A percentile compares a stretch with the other conserved stretches of the same genome.
phyloP scores from a whole-genome alignment of 1,140 invertebrate species.

The Delia radicum region DNA sequence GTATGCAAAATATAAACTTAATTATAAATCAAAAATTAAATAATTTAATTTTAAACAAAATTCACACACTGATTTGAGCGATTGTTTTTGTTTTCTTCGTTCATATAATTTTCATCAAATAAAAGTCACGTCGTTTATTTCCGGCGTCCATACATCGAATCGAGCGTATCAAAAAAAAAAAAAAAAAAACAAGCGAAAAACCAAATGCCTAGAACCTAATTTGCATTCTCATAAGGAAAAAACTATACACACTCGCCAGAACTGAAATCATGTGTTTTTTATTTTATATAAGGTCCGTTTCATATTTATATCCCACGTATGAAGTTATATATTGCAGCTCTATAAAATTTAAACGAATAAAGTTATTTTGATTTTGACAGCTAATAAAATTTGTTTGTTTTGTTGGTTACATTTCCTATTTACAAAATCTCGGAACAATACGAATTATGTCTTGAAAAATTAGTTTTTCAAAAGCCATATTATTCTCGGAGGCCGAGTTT shows the following conservation, averaged over 20 bases:
- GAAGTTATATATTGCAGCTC: too few relatives aligned
- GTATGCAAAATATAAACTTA: not conserved
- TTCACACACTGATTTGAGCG: not conserved
- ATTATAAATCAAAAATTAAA: not conserved
- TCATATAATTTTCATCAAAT: conserved; percentile 32
- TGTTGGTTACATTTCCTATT: too few relatives aligned
- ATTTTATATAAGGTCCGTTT: too few relatives aligned
- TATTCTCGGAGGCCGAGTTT: too few relatives aligned
- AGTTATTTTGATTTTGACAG: too few relatives aligned
- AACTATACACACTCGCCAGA: too few relatives aligned
- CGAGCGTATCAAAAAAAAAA: not conserved
- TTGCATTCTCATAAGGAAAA: conserved; percentile 3
- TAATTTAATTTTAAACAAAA: not conserved
- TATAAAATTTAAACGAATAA: too few relatives aligned
- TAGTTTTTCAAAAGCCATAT: too few relatives aligned
- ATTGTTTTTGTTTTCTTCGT: not conserved
- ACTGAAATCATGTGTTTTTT: not conserved
- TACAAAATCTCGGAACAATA: too few relatives aligned
- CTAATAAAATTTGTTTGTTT: too few relatives aligned
- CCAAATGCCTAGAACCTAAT: conserved; percentile 8
- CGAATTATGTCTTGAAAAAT: too few relatives aligned
- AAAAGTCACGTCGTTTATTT: conserved; percentile 56
- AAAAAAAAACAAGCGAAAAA: not conserved
- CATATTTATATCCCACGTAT: too few relatives aligned
- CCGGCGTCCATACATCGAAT: conserved; percentile 36